phyloP scores from a whole-genome alignment of 2,888 invertebrate species.

The Sylvicola cinctus region DNA sequence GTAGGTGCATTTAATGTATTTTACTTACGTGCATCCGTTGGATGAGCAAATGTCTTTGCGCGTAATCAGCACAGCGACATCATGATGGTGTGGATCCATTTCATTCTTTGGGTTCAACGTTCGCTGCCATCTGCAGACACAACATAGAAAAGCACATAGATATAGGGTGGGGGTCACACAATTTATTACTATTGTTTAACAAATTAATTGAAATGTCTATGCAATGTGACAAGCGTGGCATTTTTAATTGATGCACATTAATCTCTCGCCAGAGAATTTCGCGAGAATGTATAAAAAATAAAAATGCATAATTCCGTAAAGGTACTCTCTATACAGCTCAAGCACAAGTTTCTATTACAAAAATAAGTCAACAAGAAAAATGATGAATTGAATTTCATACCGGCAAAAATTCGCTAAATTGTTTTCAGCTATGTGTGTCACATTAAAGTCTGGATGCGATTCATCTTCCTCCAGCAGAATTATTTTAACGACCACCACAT shows the following conservation, averaged over 20 bases:
- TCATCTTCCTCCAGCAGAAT: slow-evolving; percentile 49
- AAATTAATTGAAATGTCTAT: too few relatives aligned
- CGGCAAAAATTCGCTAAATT: slow-evolving; percentile 69
- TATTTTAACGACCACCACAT: slow-evolving; percentile 73
- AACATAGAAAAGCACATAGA: not conserved
- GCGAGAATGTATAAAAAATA: too few relatives aligned
- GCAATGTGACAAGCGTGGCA: too few relatives aligned
- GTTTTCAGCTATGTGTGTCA: slow-evolving; percentile 62
- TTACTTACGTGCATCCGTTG: slow-evolving; percentile 23
- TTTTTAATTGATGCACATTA: too few relatives aligned
- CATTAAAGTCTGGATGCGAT: slow-evolving; percentile 38
- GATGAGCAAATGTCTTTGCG: slow-evolving; percentile 51
- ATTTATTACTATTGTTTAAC: too few relatives aligned
- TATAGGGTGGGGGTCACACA: not conserved
- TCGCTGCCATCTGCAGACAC: slow-evolving; percentile 44
- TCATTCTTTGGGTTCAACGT: slow-evolving; percentile 53
- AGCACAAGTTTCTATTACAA: too few relatives aligned
- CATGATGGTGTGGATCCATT: slow-evolving; percentile 70
- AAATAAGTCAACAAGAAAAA: too few relatives aligned
- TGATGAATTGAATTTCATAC: too few relatives aligned
- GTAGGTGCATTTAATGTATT: not conserved
- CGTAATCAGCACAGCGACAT: slow-evolving; percentile 72
- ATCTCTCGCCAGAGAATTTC: too few relatives aligned
- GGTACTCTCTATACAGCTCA: too few relatives aligned
- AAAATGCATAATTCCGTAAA: too few relatives aligned